Base-by-base conservation (phyloP, 2,888 invertebrate genomes). In the Eulithis testata region DNA sequence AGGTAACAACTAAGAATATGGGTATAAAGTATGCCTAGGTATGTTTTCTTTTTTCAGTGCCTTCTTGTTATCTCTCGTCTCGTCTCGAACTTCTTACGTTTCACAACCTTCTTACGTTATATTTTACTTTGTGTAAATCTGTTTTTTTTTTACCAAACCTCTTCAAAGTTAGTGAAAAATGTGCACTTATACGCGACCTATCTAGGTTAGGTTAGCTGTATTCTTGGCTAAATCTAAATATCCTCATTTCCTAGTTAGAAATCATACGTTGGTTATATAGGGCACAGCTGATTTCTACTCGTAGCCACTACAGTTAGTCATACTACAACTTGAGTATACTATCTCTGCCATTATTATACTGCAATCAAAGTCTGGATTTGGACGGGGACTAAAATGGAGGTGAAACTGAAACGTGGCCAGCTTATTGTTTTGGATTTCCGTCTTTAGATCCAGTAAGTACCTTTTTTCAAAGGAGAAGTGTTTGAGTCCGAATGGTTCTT, bases 361-460 rank as follows among this genome's bases (percentile, higher is more conserved):
- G 74, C 71, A 73, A 70, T 70, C 75, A 71, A 69, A 70, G 60
- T 65, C 72, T 70, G 68, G 66, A 72, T 69, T 76, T 71, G 72
- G 75, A 77, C 64, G 54, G 50, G 51, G 65, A 69, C 73, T 58
- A 73, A 85, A 76, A 80, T 69, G 81, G 80, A 73, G 73, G 82
- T 80, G 81, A 83, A 87, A 86, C 81, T 81, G 75, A 78, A 77
- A 72, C 73, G 79, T 74, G 70, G 70, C 65, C 77, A 70, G 68
- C 69, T 77, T 75, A 80, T 83, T 84, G 82, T 81, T 78, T 77
- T 75, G 73, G 67, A 81, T 79, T 83, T 87, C 86, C 86, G 82
- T 80, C 68, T 73, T 68, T 71, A 47, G 27, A 45, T 14, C 21
- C 21, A 21, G 21, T 53, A 8, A 49, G 14, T 40, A 40, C 9